Evolutionary conservation across 2,797 vertebrate genomes (phyloP), one percentile per base, ranked within the genome.

Genomic region (Acanthurus lineatus): DNA sequence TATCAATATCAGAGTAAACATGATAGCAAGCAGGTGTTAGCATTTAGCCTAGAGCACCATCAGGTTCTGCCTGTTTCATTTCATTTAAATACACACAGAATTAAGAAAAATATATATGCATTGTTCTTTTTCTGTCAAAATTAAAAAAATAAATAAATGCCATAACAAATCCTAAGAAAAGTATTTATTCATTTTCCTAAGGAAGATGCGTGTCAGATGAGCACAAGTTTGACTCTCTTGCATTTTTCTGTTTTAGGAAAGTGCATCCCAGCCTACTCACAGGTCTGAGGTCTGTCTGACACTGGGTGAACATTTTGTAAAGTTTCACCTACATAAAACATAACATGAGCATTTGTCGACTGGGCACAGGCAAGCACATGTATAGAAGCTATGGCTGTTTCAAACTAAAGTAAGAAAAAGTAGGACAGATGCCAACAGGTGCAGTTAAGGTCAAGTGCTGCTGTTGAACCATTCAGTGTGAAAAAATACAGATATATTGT

Each of bases 361-460:
- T 16, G 6, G 8, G 11, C 20, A 40, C 42, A 56, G 61, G 11
- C 0, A 7, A 75, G 48, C 42, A 56, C 45, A 71, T 42, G 42
- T 35, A 61, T 54, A 78, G 58, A 78, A 52, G 42, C 15, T 69
- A 56, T 65, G 40, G 58, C 12, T 11, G 25, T 15, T 64, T 61
- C 16, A 51, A 62, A 62, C 40, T 54, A 44, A 77, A 77, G 47
- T 57, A 42, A 15, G 10, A 42, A 59, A 25, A 45, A 10, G 45
- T 32, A 45, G 42, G 8, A 17, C 20, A 53, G 22, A 58, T 73
- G 42, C 61, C 44, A 67, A 69, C 59, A 81, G 73, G 82, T 65
- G 45, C 20, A 73, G 70, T 48, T 72, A 66, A 32, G 78, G 83
- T 91, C 79, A 83, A 91, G 87, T 63, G 48, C 75, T 73, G 74